Evolutionary conservation across 2,113 vertebrate species (phyloP), one percentile per base, ranked within the genome.

Genomic region (Cyanistes caeruleus): DNA sequence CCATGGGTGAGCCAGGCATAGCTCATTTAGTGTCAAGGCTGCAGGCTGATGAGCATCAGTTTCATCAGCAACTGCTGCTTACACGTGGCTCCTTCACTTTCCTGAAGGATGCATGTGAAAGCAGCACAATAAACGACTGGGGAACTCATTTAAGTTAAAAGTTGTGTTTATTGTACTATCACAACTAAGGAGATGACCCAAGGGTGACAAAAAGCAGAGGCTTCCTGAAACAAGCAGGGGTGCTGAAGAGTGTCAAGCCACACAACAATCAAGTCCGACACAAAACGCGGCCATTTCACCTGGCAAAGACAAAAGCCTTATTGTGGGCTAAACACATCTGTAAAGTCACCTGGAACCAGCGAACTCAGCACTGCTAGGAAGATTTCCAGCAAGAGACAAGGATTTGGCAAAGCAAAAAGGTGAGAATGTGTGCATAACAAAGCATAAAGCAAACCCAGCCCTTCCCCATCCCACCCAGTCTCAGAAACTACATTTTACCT

Each of bases 381-480:
- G 84, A 90, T 68, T 79, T 93, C 92, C 93, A 96, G 60, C 88
- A 79, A 69, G 55, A 96, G 82, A 88, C 81, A 90, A 86, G 60
- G 41, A 92, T 90, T 90, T 96, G 95, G 96, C 93, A 95, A 88
- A 92, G 85, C 88, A 78, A 92, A 90, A 76, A 90, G 88, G 80
- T 95, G 84, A 92, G 92, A 94, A 92, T 72, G 69, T 44, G 49
- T 84, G 80, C 80, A 81, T 51, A 94, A 96, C 88, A 93, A 92
- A 93, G 83, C 90, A 46, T 10, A 78, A 91, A 86, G 81, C 76
- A 77, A 89, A 75, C 9, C 16, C 69, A 72, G 80, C 88, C 90
- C 80, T 65, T 87, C 90, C 60, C 93, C 70, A 87, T 75, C 91
- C 83, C 91, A 93, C 85, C 76, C 90, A 72, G 67, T 43, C 75